phyloP scores from a whole-genome alignment of 2,888 invertebrate genomes.

The Clistopyga incitator region DNA sequence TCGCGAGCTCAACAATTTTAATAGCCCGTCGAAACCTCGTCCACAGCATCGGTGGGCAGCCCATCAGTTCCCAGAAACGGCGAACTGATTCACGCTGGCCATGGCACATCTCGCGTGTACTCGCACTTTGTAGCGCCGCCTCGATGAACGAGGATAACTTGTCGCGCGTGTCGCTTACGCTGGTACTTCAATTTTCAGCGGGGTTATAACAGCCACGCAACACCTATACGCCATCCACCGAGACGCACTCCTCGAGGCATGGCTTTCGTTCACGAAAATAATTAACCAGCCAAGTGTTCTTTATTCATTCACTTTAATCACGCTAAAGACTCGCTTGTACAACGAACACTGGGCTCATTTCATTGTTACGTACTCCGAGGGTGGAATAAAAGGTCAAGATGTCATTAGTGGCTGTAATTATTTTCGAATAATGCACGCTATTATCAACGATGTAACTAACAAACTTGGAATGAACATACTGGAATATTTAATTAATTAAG shows the following conservation, averaged over 20 bases:
- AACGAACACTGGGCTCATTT: not conserved
- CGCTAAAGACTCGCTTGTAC: constrained; percentile 32
- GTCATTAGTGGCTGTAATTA: not conserved
- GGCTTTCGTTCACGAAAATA: constrained; percentile 42
- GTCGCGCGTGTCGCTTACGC: constrained; percentile 59
- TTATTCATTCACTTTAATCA: constrained; percentile 53
- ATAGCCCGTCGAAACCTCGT: constrained; percentile 57
- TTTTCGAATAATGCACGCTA: not conserved
- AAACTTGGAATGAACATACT: not conserved
- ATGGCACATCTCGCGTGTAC: not conserved
- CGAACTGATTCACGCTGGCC: constrained; percentile 61
- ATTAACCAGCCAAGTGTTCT: constrained; percentile 29
- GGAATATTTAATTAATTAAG: no score
- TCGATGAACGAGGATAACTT: constrained; percentile 52
- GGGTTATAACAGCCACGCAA: constrained; percentile 3
- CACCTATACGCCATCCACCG: constrained; percentile 16
- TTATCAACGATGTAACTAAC: not conserved
- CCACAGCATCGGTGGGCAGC: constrained; percentile 26
- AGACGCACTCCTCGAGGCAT: constrained; percentile 22
- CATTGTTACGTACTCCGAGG: not conserved
- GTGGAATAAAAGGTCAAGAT: not conserved
- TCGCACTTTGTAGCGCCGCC: constrained; percentile 52
- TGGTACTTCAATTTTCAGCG: constrained; percentile 59
- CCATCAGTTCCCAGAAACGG: constrained; percentile 61
- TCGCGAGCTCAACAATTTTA: constrained; percentile 58